Evolutionary conservation across 2,113 vertebrate genomes (phyloP).

Genomic region (Campylomormyrus numenius): DNA sequence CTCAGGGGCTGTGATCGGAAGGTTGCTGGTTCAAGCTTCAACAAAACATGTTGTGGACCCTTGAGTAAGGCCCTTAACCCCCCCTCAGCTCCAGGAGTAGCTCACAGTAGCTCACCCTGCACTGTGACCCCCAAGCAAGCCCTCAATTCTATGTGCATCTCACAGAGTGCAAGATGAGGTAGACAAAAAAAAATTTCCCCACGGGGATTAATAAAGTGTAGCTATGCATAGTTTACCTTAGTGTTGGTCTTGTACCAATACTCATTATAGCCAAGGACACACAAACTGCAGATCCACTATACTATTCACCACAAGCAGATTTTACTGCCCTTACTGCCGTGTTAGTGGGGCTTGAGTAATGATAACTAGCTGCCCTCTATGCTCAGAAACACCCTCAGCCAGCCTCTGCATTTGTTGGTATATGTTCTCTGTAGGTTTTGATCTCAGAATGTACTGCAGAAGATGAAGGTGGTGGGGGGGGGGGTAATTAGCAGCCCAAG

Average conservation of each 20-base stretch:
- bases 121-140: background rate
- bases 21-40: background rate
- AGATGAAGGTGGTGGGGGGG: background rate
- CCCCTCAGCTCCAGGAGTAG: background rate
- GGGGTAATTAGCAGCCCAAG: background rate
- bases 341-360: background rate
- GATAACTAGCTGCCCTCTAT: background rate
- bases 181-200: background rate
- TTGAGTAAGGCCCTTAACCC: background rate
- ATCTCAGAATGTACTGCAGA: background rate
- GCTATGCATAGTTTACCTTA: background rate
- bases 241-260: background rate
- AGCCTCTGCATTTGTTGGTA: background rate
- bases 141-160: background rate
- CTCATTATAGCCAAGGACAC: background rate
- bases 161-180: background rate
- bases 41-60: background rate
- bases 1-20: background rate
- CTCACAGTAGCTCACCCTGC: background rate
- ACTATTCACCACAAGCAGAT: background rate
- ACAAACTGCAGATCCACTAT: background rate
- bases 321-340: background rate
- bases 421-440: background rate
- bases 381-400: background rate
- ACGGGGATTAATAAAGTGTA: background rate